Conservation (phyloP, 2,888 invertebrate species). For the Pinctada fucata region DNA sequence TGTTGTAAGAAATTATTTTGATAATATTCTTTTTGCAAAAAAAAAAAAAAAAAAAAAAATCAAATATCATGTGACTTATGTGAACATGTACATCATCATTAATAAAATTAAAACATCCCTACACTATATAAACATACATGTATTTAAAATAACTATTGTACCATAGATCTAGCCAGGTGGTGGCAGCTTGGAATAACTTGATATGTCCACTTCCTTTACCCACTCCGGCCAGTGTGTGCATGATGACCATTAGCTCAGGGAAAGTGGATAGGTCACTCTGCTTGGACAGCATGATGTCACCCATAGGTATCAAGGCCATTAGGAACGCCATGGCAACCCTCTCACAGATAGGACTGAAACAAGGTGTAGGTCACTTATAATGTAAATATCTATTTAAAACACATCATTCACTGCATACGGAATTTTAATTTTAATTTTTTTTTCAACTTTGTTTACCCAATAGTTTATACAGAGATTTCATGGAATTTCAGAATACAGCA, state of each 20-base stretch:
- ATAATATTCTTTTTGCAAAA: too few relatives aligned
- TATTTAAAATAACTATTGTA: slow-evolving; percentile 37
- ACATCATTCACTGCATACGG: too few relatives aligned
- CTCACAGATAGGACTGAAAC: slow-evolving; percentile 79
- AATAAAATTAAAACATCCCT: too few relatives aligned
- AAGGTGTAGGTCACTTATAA: background rate
- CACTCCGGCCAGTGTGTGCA: slow-evolving; percentile 91
- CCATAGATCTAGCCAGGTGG: slow-evolving; percentile 84
- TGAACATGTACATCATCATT: too few relatives aligned
- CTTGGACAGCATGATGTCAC: slow-evolving; percentile 82
- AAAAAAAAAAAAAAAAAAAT: too few relatives aligned
- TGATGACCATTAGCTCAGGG: slow-evolving; percentile 86
- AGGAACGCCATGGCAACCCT: slow-evolving; percentile 83
- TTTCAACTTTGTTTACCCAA: too few relatives aligned
- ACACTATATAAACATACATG: too few relatives aligned
- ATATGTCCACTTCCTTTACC: slow-evolving; percentile 89
- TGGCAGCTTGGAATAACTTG: slow-evolving; percentile 87
- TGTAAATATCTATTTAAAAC: background rate
- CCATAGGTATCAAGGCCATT: slow-evolving; percentile 86
- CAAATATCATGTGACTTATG: too few relatives aligned
- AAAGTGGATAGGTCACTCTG: slow-evolving; percentile 85
- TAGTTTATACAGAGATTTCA: too few relatives aligned
- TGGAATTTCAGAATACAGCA: too few relatives aligned
- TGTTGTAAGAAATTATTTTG: too few relatives aligned
- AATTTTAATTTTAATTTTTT: too few relatives aligned